Evolutionary conservation across 2,113 vertebrate genomes (phyloP), one percentile per base, ranked within the genome.

Genomic region (Phaethon lepturus): DNA sequence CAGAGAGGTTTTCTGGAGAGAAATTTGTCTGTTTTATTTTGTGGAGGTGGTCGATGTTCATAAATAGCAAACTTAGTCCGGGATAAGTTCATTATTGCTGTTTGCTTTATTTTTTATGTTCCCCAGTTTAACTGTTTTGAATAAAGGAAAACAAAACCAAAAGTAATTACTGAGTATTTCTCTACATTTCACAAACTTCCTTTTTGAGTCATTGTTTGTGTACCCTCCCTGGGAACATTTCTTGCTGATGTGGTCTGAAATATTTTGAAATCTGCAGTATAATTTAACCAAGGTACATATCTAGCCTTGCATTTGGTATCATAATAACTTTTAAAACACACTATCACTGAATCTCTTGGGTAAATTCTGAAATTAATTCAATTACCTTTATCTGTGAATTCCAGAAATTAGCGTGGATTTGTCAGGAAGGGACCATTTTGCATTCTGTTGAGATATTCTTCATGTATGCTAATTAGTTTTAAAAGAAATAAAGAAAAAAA

Each of bases 221-320:
- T 68, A 74, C 56, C 84, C 40, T 87, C 77, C n/a, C n/a, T 79
- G 92, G 90, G 92, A 96, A 95, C 66, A 75, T 89, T 91, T 86
- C 64, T 85, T 78, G 66, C 38, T 90, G 87, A 90, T 17, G 3
- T 31, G 42, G 17, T 71, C 42, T 62, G 85, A 78, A 85, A 23
- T 82, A 75, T 67, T 88, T 93, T 90, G 52, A 90, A 94, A 94
- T 72, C 81, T 75, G 33, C 23, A 67, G 71, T 49, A 44, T 82
- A 75, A 79, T 76, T 90, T 60, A 88, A 75, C 28, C 56, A 82
- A 67, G 6, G 23, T 42, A 67, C 0, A 0, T 90, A 88, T 87
- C 71, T 80, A 66, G 49, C 28, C n/a, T 88, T 92, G 25, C 28
- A 68, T 67, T 60, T 67, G 45, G 16, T 74, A n/a, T 55, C 31